A percentile compares a stretch with the other conserved stretches of the same genome.
These are phyloP conservation scores for Scaptomyza montana DNA, from an alignment of 1,140 invertebrate species.

Conservation along the genomic window DNA sequence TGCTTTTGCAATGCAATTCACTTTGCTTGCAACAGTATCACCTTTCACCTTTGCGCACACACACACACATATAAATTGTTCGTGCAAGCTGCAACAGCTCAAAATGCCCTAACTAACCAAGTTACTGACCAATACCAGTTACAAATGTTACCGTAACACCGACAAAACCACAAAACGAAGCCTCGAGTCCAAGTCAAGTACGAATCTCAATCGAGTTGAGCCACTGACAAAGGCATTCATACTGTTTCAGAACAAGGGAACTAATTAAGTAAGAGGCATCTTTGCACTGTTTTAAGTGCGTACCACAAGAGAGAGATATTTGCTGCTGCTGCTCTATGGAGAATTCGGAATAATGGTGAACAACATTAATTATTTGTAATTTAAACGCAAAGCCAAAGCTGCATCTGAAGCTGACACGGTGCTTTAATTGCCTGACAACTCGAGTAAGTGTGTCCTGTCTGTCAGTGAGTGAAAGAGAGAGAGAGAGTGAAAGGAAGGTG, in stretches of 20 bases:
- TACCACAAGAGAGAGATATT: constrained; percentile 41
- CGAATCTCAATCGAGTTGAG: neutral
- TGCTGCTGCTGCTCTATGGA: neutral
- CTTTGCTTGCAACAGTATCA: constrained; percentile 1
- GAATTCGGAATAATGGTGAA: constrained; percentile 9
- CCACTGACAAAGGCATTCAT: constrained; percentile 39
- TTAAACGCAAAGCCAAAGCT: constrained; percentile 13
- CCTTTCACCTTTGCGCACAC: constrained; percentile 11
- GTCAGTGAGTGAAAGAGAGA: too few relatives aligned
- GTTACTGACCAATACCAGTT: constrained; percentile 5
- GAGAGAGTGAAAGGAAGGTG: neutral
- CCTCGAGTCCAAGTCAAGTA: neutral
- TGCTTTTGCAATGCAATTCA: constrained; percentile 14
- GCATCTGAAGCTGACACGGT: neutral
- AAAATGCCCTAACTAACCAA: constrained; percentile 25
- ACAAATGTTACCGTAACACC: constrained; percentile 5
- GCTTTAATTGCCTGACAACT: constrained; percentile 30
- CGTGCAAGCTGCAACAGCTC: neutral
- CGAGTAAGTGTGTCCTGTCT: neutral
- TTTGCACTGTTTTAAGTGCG: constrained; percentile 41
- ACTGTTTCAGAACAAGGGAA: constrained; percentile 4
- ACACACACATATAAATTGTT: too few relatives aligned
- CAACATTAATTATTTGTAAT: constrained; percentile 37
- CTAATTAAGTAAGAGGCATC: constrained; percentile 61
- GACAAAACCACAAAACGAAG: constrained; percentile 46